A percentile compares a stretch with the other conserved stretches of the same genome.
Conservation (phyloP, 2,888 invertebrate genomes). For the Drosophila demipolita region DNA sequence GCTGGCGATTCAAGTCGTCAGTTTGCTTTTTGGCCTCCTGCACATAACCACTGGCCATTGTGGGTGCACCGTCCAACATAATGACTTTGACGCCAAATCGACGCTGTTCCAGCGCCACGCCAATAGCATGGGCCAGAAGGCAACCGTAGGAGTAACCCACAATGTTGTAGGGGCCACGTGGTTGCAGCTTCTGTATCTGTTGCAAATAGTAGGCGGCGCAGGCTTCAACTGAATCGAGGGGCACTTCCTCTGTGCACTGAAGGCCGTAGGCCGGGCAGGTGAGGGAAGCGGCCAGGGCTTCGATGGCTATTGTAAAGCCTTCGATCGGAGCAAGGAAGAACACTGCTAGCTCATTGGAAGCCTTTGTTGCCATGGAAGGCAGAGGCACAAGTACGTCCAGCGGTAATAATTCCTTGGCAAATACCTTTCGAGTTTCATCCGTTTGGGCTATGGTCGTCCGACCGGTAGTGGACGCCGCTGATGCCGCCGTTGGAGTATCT, state of each 20-base stretch:
- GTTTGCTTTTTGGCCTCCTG: constrained; percentile 86
- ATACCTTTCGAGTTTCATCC: constrained; percentile 86
- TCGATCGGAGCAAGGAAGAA: constrained; percentile 95
- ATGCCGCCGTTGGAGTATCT: neutral
- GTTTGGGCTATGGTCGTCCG: constrained; percentile 82
- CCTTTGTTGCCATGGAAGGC: constrained; percentile 85
- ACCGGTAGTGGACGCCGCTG: constrained; percentile 15
- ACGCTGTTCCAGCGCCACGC: constrained; percentile 90
- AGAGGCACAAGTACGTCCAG: constrained; percentile 89
- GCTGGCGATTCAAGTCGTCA: constrained; percentile 87
- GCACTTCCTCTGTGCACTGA: constrained; percentile 93
- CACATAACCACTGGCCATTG: constrained; percentile 92
- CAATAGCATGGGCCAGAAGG: constrained; percentile 97
- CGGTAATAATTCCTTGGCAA: constrained; percentile 91
- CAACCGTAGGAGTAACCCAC: constrained; percentile 99
- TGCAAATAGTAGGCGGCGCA: constrained; percentile 91
- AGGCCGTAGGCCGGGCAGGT: constrained; percentile 93
- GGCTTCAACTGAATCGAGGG: constrained; percentile 89
- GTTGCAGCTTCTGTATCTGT: constrained; percentile 91
- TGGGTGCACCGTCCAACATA: constrained; percentile 96
- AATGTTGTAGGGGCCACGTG: constrained; percentile 93
- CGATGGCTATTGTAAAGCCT: constrained; percentile 91
- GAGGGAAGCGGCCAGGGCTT: constrained; percentile 90
- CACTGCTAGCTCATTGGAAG: constrained; percentile 86
- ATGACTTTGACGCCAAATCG: constrained; percentile 85